Evolutionary conservation across 2,888 invertebrate genomes (phyloP).

Genomic region (Dasysyrphus tricinctus): DNA sequence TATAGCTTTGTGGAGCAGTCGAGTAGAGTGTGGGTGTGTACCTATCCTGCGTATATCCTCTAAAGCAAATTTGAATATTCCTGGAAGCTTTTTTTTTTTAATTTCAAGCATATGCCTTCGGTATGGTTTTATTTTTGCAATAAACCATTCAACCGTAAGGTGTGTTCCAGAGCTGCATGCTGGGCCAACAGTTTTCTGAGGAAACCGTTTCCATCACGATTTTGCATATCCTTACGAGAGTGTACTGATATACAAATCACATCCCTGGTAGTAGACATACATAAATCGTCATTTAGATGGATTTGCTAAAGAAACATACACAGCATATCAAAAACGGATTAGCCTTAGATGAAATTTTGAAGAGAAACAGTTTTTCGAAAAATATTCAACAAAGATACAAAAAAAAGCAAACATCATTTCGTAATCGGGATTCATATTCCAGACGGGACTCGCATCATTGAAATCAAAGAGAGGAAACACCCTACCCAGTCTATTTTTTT

Average conservation of each 20-base stretch:
- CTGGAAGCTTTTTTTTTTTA: conserved; percentile 47
- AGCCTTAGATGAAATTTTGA: conserved; percentile 67
- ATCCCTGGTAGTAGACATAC: conserved; percentile 14
- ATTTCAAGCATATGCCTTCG: conserved; percentile 53
- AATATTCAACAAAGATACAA: conserved; percentile 8
- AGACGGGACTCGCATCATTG: conserved; percentile 55
- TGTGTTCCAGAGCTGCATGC: conserved; percentile 13
- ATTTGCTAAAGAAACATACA: conserved; percentile 53
- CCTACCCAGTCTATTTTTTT: not conserved
- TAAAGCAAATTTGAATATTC: conserved; percentile 71
- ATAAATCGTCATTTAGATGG: conserved; percentile 57
- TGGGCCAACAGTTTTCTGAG: not conserved
- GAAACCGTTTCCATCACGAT: not conserved
- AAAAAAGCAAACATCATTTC: conserved; percentile 6
- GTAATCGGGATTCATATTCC: conserved; percentile 31
- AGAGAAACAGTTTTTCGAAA: conserved; percentile 50
- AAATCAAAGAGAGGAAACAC: conserved; percentile 32
- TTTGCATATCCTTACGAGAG: conserved; percentile 21
- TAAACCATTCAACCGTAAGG: conserved; percentile 64
- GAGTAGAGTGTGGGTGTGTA: not conserved
- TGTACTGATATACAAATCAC: conserved; percentile 17
- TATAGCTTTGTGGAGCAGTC: conserved; percentile 18
- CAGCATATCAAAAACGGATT: conserved; percentile 71
- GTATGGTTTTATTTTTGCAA: conserved; percentile 47
- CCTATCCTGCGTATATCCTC: conserved; percentile 42